phyloP scores from a whole-genome alignment of 2,113 vertebrate species.

The Osmerus eperlanus region DNA sequence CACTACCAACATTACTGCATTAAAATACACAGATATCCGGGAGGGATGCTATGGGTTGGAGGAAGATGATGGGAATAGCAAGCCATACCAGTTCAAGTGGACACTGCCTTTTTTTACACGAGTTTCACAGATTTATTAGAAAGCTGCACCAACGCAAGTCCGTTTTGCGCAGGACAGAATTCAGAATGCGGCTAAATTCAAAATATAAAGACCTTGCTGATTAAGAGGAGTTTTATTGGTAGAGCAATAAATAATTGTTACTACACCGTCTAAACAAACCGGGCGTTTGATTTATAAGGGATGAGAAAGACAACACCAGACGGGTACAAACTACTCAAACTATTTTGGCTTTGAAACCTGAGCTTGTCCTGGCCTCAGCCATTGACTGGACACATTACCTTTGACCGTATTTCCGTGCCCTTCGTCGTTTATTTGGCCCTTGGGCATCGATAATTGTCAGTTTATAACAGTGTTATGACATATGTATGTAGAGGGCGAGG shows the following conservation, averaged over 20 bases:
- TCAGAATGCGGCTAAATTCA: not conserved
- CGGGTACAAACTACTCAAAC: conserved; percentile 34
- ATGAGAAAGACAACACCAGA: conserved; percentile 23
- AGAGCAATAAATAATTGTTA: conserved; percentile 5
- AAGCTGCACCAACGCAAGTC: no score
- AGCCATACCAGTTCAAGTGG: no score
- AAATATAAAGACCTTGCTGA: not conserved
- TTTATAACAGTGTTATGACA: not conserved
- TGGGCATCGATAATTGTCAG: no score
- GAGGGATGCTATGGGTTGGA: not conserved
- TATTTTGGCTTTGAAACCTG: conserved; percentile 52
- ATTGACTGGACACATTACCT: no score
- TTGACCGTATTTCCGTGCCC: no score
- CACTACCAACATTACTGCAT: conserved; percentile 11
- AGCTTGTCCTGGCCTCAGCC: conserved; percentile 21
- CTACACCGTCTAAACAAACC: conserved; percentile 1
- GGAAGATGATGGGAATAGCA: no score
- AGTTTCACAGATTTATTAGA: no score
- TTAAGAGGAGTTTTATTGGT: no score
- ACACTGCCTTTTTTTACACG: no score
- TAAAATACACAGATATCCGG: not conserved
- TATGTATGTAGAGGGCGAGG: no score
- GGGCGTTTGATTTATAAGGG: conserved; percentile 7
- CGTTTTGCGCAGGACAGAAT: no score
- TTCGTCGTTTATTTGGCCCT: no score